Evolutionary conservation across 1,140 invertebrate genomes (phyloP).

Genomic region (Phymorhynchus buccinoides): DNA sequence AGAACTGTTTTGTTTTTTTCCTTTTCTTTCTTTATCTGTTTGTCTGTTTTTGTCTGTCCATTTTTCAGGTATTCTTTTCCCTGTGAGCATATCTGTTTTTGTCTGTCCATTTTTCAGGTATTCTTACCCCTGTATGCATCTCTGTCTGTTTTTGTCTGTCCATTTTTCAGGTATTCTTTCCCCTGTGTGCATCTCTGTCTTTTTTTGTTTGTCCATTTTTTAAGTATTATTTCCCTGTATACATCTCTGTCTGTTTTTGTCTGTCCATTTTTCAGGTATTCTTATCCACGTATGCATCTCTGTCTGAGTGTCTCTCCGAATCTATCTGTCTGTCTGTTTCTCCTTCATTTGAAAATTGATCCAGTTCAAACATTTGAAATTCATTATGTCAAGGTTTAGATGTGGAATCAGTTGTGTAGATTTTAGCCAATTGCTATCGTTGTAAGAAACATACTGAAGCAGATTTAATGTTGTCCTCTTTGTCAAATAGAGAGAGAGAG

Average conservation of each 20-base stretch:
- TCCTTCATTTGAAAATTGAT: background rate
- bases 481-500: background rate
- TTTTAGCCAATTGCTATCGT: background rate
- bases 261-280: no score
- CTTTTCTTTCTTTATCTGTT: no score
- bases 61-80: background rate
- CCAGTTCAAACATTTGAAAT: background rate
- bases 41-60: background rate
- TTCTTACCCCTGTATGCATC: background rate
- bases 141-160: background rate
- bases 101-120: background rate
- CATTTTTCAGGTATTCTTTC: background rate
- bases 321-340: slow-evolving; percentile 2
- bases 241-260: no score
- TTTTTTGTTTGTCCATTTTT: background rate
- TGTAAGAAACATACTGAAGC: no score
- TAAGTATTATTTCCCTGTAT: no score
- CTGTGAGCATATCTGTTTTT: background rate
- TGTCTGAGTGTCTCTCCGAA: background rate
- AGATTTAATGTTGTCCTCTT: no score
- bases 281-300: background rate
- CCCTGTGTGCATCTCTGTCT: background rate
- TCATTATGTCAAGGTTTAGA: background rate
- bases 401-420: background rate
- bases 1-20: background rate